phyloP scores from a whole-genome alignment of 2,797 vertebrate genomes.

The Anguilla anguilla region DNA sequence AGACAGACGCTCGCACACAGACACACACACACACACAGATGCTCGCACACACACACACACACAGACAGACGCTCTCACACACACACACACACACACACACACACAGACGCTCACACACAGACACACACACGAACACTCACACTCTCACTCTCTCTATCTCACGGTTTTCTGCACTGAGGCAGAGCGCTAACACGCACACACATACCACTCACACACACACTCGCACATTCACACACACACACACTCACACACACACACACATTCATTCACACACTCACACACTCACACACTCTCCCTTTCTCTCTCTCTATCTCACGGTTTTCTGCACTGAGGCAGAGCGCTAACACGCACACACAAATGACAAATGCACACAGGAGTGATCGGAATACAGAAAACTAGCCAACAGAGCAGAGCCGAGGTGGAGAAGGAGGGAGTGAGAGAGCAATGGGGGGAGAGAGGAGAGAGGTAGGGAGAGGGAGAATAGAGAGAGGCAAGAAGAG shows the following conservation, averaged over 20 bases:
- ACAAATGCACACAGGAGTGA: neutral
- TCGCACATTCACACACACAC: neutral
- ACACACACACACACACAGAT: neutral
- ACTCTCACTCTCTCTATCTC: neutral
- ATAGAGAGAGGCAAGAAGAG: neutral
- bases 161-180: no score
- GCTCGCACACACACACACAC: neutral
- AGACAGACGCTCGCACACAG: no score
- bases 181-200: neutral
- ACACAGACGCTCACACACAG: neutral
- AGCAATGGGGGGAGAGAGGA: neutral
- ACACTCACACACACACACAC: neutral
- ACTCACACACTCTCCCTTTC: neutral
- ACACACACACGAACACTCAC: neutral
- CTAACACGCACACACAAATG: neutral
- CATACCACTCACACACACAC: neutral
- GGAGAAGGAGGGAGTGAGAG: neutral
- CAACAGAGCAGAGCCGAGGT: neutral
- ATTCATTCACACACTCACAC: no score
- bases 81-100: neutral
- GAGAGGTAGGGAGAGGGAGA: neutral
- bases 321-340: neutral
- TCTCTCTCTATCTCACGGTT: neutral
- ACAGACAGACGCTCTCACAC: neutral
- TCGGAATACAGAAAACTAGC: neutral